Base-by-base conservation (phyloP, 2,888 invertebrate genomes). In the Cremastinae sp. region DNA sequence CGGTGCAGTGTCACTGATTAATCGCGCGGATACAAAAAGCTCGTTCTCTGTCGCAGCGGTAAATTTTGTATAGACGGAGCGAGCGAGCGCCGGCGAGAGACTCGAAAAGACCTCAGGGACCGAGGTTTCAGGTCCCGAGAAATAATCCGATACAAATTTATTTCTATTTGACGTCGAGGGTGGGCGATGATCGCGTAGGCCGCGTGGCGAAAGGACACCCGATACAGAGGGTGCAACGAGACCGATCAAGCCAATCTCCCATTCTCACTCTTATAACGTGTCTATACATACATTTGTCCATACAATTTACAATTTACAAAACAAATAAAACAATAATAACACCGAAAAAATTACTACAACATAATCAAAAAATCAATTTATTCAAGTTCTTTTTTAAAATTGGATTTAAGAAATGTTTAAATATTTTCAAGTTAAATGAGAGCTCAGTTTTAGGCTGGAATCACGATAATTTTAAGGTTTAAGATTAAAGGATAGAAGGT, bases 121-220 rank as follows among this genome's bases (percentile, higher is more conserved):
- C 78, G 65, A 28, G 28, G 28, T 28, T 77, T 80, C 74, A 75
- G 65, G 54, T 61, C 61, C 49, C 28, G 49, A 49, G 64, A 69
- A 77, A 83, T 85, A 84, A 86, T 86, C 85, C 80, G 83, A 54
- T 78, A 78, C 79, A 79, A 84, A 86, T 86, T 86, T 86, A 85
- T 87, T 84, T 87, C 84, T 86, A 86, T 87, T 87, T 86, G 86
- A 77, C 82, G 74, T 83, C 80, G 80, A 85, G 87, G 87, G 85
- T 84, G 78, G 80, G 28, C 79, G 66, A 84, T 82, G 79, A 86
- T 82, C 75, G 62, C 62, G 70, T 73, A 75, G 79, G 72, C 75
- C 72, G 77, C 79, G 69, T 73, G 78, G 73, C 76, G 73, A 76
- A 73, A 64, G 73, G 34, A 53, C 28, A 45, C 34, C 20, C 18